Evolutionary conservation across 1,140 invertebrate species (phyloP).

Genomic region (Hirudo medicinalis): DNA sequence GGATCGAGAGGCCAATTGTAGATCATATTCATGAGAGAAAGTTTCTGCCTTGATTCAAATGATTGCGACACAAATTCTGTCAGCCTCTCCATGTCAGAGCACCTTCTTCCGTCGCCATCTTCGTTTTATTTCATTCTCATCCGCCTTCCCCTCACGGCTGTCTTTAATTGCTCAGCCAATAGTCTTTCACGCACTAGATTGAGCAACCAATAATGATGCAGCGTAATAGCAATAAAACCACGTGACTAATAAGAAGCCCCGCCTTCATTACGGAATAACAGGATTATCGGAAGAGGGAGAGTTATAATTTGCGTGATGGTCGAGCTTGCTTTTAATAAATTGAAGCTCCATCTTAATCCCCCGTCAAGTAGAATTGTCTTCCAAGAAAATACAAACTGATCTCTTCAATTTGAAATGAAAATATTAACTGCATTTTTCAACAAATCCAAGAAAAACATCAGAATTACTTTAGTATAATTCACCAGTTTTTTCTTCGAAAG

Average conservation of each 20-base stretch:
- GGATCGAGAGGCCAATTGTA: neutral
- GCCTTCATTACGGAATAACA: conserved; percentile 10
- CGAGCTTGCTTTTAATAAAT: conserved; percentile 9
- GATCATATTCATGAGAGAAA: neutral
- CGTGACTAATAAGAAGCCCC: conserved; percentile 10
- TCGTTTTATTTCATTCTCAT: conserved; percentile 9
- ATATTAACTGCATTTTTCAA: too few relatives aligned
- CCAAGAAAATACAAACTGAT: too few relatives aligned
- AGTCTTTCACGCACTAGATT: neutral
- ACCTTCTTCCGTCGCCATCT: neutral
- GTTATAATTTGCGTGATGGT: conserved; percentile 6
- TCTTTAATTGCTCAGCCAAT: conserved; percentile 6
- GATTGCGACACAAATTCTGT: conserved; percentile 13
- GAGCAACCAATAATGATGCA: conserved; percentile 5
- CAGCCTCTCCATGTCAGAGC: conserved; percentile 5
- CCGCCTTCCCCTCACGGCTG: neutral
- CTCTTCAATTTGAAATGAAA: too few relatives aligned
- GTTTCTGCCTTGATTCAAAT: neutral
- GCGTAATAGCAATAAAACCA: neutral
- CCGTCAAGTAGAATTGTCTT: too few relatives aligned
- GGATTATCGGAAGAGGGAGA: conserved; percentile 6
- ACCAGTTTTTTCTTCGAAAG: too few relatives aligned
- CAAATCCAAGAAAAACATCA: too few relatives aligned
- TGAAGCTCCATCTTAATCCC: neutral
- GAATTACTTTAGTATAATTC: too few relatives aligned